Evolutionary conservation across 2,113 vertebrate genomes (phyloP).

Genomic region (Rhinogobius similis): DNA sequence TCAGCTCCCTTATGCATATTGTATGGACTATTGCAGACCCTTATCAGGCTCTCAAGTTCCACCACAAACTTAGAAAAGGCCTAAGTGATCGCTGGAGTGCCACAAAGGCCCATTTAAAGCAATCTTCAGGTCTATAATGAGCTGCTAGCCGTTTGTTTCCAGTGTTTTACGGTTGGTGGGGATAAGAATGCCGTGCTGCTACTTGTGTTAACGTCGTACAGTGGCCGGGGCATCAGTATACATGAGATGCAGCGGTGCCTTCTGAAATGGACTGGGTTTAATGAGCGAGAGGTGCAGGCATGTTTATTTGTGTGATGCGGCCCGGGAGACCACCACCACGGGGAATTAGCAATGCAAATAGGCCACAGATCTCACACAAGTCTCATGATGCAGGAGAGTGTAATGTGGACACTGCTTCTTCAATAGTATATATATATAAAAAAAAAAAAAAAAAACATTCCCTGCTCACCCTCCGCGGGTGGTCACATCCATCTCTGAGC

Average conservation of each 20-base stretch:
- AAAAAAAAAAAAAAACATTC: no score
- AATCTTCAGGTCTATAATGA: constrained; percentile 39
- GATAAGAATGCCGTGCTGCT: neutral
- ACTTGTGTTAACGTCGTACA: constrained; percentile 33
- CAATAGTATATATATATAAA: no score
- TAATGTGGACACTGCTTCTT: constrained; percentile 49
- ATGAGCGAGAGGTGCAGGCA: constrained; percentile 46
- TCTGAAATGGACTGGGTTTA: constrained; percentile 44
- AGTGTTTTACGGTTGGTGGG: constrained; percentile 31
- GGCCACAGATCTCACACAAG: constrained; percentile 21
- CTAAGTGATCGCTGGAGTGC: constrained; percentile 37
- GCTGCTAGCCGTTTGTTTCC: constrained; percentile 35
- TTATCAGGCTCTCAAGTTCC: constrained; percentile 42
- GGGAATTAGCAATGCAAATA: constrained; percentile 61
- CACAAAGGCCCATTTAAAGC: constrained; percentile 39
- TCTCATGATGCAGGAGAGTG: neutral
- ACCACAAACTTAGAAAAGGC: constrained; percentile 25
- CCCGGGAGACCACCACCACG: constrained; percentile 29
- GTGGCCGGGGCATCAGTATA: constrained; percentile 34
- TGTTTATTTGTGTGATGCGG: constrained; percentile 40
- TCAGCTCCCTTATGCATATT: constrained; percentile 36
- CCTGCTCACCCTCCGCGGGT: no score
- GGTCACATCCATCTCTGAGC: no score
- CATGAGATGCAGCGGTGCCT: constrained; percentile 51
- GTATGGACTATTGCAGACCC: constrained; percentile 24